These are phyloP conservation scores for Crocuta crocuta DNA, from an alignment of 2,113 vertebrate genomes.

Conservation along the genomic window DNA sequence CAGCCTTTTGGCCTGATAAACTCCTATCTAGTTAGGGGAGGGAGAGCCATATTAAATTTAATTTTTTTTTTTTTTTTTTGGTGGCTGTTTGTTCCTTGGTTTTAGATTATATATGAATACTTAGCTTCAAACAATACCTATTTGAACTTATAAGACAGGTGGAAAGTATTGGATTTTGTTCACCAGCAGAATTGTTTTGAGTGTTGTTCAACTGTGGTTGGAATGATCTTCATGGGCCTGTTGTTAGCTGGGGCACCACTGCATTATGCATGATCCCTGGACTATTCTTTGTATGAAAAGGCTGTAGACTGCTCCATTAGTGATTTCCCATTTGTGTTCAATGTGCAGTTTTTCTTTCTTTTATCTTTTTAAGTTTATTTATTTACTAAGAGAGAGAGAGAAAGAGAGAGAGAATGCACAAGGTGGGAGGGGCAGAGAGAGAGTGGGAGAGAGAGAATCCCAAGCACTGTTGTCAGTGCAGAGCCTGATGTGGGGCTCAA, in stretches of 20 bases:
- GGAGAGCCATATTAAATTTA: slow-evolving; percentile 22
- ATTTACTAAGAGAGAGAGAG: no score
- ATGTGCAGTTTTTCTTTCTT: slow-evolving; percentile 64
- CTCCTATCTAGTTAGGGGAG: slow-evolving; percentile 35
- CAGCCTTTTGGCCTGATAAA: slow-evolving; percentile 58
- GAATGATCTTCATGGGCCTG: slow-evolving; percentile 76
- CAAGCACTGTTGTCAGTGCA: no score
- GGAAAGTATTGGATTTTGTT: background rate
- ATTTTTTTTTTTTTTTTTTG: background rate
- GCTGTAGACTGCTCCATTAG: slow-evolving; percentile 59
- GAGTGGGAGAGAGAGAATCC: no score
- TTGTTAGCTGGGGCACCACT: slow-evolving; percentile 74
- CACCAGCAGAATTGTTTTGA: slow-evolving; percentile 75
- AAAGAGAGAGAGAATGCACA: no score
- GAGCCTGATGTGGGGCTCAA: no score
- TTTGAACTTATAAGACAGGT: background rate
- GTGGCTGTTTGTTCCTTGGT: background rate
- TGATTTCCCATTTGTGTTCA: slow-evolving; percentile 81
- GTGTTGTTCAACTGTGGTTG: slow-evolving; percentile 64
- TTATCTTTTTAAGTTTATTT: no score
- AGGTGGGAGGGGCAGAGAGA: no score
- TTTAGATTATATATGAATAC: slow-evolving; percentile 21
- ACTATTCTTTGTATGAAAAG: slow-evolving; percentile 72
- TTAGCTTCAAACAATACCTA: background rate
- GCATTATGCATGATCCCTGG: slow-evolving; percentile 77